Base-by-base conservation (phyloP, 2,113 vertebrate genomes). In the Datnioides undecimradiatus region DNA sequence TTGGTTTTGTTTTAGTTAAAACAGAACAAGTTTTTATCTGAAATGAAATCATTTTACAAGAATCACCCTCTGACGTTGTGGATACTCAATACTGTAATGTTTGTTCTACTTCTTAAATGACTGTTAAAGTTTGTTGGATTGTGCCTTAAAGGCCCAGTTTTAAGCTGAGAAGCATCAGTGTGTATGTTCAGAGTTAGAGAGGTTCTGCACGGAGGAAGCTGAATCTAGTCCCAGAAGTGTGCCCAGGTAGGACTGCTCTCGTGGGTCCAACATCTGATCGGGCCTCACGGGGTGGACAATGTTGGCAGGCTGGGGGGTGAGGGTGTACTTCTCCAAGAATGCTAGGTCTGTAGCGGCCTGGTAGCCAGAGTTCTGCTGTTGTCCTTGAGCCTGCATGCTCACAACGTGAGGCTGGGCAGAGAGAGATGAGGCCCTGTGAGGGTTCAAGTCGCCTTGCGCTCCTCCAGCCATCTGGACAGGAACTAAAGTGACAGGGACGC, bases 261-360 rank as follows among this genome's bases (percentile, higher is more conserved):
- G 93, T 25, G 96, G 95, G 90, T 99, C 98, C 75, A 99, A 89
- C 91, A 99, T 97, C 72, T 98, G 98, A 64, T 99, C 97, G 0
- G 96, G 90, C 59, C 97, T 95, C 5, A 99, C 96, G 0, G 96
- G 96, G 87, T 99, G 97, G 51, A 96, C 95, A 25, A 99, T 95
- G 79, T 96, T 97, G 63, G 96, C 87, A 4, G 97, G 97, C 75
- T 97, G 98, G 21, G 97, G 97, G 34, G 95, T 97, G 16, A 99
- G 95, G 3, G 97, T 97, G 38, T 98, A 99, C 69, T 99, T 99
- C 83, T 99, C 98, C 16, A 99, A 92, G 88, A 99, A 99, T 0
- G 96, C 95, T 23, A 99, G 90, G 62, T 99, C 98, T 0, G 97
- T 79, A 0, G 96, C 83, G 0, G 95, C 93, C 58, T 96, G 97